phyloP scores from a whole-genome alignment of 2,113 vertebrate species.

The Triplophysa tibetana region DNA sequence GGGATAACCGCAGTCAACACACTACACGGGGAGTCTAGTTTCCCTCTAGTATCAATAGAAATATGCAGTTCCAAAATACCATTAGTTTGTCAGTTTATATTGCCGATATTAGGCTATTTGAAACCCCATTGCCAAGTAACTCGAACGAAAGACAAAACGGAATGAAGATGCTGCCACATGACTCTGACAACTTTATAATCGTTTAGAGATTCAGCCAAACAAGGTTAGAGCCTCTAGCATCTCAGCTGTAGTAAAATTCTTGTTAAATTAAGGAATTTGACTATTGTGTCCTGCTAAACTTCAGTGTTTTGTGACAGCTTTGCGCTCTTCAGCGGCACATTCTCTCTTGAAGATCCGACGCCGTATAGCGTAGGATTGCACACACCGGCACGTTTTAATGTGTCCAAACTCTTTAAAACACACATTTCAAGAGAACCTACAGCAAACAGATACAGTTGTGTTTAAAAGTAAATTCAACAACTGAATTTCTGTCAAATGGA shows the following conservation, averaged over 20 bases:
- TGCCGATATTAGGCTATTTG: neutral
- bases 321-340: neutral
- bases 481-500: too few species aligned
- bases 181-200: neutral
- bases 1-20: conserved; percentile 26
- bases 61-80: conserved; percentile 56
- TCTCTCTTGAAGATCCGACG: neutral
- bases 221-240: too few species aligned
- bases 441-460: too few species aligned
- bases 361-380: neutral
- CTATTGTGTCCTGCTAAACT: conserved; percentile 5
- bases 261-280: too few species aligned
- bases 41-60: conserved; percentile 54
- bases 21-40: neutral
- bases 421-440: too few species aligned
- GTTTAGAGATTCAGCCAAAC: neutral
- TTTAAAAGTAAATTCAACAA: too few species aligned
- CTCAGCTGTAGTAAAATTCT: too few species aligned
- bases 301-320: neutral
- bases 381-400: neutral
- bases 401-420: too few species aligned
- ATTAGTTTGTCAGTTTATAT: conserved; percentile 49
- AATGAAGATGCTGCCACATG: neutral
- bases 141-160: neutral
- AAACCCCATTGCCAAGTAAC: neutral